Evolutionary conservation across 2,797 vertebrate genomes (phyloP), one percentile per base, ranked within the genome.

Genomic region (Enteromius unitaeniatus): DNA sequence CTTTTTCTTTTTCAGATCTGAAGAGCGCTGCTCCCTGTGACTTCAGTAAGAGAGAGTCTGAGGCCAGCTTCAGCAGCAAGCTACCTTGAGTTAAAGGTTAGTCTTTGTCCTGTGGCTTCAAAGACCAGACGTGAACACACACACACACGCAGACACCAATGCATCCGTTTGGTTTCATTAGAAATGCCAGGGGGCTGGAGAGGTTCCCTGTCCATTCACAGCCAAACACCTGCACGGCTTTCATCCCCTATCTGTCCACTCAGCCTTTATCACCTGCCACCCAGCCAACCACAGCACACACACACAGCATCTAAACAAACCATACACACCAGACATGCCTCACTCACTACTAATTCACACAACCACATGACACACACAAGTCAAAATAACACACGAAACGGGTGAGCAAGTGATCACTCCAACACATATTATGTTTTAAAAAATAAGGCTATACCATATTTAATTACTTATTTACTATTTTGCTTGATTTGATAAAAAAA

Each of bases 81-180:
- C 67, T 40, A 51, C 68, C 14, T 81, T 70, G 73, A 91, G 47
- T 60, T 84, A 90, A 93, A 93, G 93, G 92, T 94, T 80, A 90
- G 91, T 89, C 72, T 88, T 81, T 87, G 28, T 88, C 89, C 68
- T 31, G 49, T 87, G 72, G 65, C 69, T 83, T 81, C 85, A 75
- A 83, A 58, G 67, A 83, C 65, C 53, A 82, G 79, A 74, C 34
- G 40, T 8, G 67, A 53, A 74, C 26, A 68, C 55, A 83, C 81
- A 70, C n/a, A 68, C 65, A 83, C 81, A 70, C 77, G 26, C 60
- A 75, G 75, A 69, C 80, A 76, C 47, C 26, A 80, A 49, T 79
- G 68, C 69, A 81, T 68, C 65, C 79, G 69, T 79, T 78, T 68
- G 28, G 80, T 86, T 87, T 89, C 78, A 84, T 85, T 84, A 86